Base-by-base conservation (phyloP, 2,797 vertebrate species). In the Sus cebifrons region DNA sequence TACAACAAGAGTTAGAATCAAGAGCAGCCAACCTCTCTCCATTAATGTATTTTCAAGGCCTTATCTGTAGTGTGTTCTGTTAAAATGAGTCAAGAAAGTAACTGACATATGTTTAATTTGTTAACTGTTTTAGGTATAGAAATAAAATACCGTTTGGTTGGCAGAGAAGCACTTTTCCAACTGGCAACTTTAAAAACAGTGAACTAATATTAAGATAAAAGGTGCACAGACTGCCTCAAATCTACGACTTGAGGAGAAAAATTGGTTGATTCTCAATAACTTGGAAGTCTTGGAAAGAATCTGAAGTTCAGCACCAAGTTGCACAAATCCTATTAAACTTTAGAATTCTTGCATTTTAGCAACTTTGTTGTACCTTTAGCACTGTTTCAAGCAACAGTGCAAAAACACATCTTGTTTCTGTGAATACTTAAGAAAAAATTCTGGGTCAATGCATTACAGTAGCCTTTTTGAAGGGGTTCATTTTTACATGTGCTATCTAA, bases 151-250 rank as follows among this genome's bases (percentile, higher is more conserved):
- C 77, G 84, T n/a, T 36, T 86, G 25, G 44, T 5, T 62, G 77
- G 87, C 27, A 88, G 44, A 56, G 65, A 9, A 87, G 49, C 5
- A 56, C n/a, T 58, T 94, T 91, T 92, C 81, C 81, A 88, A 49
- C 67, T 20, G 40, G 79, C 65, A 83, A 62, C 54, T 90, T 88
- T 23, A 87, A 77, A 75, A 87, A 60, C 56, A 60, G 56, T 49
- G 86, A 62, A 84, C 29, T 56, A 79, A 65, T n/a, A 54, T 86
- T 89, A 87, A 86, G 58, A 83, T 77, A 96, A 74, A 92, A 95
- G 54, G 83, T 62, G 70, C 65, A 36, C 1, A 20, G 83, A 70
- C 1, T 58, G 54, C 64, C 70, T 94, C 83, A 79, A 70, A 54
- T 89, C 49, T 86, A 52, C 27, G 52, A 90, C 29, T 60, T 62